A percentile compares a stretch with the other conserved stretches of the same genome.
These are phyloP conservation scores for Cinara cedri DNA, from an alignment of 2,888 invertebrate genomes.

Conservation along the genomic window DNA sequence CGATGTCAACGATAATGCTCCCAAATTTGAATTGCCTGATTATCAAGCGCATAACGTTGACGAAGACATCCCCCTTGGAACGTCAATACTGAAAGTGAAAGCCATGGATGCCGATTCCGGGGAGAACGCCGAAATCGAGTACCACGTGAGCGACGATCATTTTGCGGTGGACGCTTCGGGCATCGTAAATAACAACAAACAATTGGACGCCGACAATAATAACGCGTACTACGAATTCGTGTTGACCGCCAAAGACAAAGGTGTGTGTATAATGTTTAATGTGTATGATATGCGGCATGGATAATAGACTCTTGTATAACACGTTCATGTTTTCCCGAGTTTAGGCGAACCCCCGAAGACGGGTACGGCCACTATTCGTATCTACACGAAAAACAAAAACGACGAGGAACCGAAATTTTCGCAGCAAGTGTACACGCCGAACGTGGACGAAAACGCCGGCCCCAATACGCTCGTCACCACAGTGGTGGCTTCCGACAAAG, in stretches of 20 bases:
- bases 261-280: slow-evolving; percentile 62
- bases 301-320: too few species aligned
- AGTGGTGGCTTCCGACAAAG: slow-evolving; percentile 95
- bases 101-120: slow-evolving; percentile 96
- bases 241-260: slow-evolving; percentile 93
- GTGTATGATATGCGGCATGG: neutral
- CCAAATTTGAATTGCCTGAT: slow-evolving; percentile 93
- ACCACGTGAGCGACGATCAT: slow-evolving; percentile 89
- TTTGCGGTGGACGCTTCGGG: slow-evolving; percentile 93
- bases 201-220: slow-evolving; percentile 94
- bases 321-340: neutral
- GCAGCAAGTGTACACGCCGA: slow-evolving; percentile 94
- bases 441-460: slow-evolving; percentile 94
- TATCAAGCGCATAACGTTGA: slow-evolving; percentile 96
- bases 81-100: slow-evolving; percentile 91
- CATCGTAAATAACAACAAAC: slow-evolving; percentile 84
- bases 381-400: slow-evolving; percentile 97
- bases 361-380: slow-evolving; percentile 89
- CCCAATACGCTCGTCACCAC: slow-evolving; percentile 94
- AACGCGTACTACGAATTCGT: slow-evolving; percentile 95
- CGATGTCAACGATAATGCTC: slow-evolving; percentile 97
- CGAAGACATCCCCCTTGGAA: slow-evolving; percentile 90
- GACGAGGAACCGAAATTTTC: slow-evolving; percentile 97
- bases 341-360: slow-evolving; percentile 86
- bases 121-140: slow-evolving; percentile 92